Conservation (phyloP, 2,797 vertebrate species). For the Diceros bicornis region DNA sequence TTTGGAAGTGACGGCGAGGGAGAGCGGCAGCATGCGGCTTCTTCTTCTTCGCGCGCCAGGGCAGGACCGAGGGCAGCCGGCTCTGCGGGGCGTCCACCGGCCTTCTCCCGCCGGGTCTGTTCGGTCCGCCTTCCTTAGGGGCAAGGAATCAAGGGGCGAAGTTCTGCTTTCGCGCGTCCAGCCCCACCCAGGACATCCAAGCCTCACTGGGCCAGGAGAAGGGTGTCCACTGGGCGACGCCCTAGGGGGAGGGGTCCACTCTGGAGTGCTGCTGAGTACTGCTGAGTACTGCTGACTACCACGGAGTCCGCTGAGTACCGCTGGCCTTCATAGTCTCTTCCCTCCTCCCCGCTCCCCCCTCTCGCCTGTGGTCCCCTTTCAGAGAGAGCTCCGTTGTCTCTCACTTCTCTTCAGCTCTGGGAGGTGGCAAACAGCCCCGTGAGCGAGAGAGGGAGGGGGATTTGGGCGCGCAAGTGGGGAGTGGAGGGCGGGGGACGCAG, state of each 20-base stretch:
- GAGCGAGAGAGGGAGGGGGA: too few relatives aligned
- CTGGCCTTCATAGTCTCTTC: neutral
- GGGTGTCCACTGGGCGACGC: neutral
- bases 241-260: neutral
- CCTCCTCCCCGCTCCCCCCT: rapidly evolving
- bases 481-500: rapidly evolving
- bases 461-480: neutral
- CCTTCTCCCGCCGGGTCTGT: neutral
- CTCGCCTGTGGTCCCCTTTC: neutral
- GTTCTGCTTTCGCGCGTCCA: neutral
- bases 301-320: too few relatives aligned
- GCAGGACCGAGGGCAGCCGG: neutral
- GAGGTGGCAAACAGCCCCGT: neutral
- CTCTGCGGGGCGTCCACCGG: neutral
- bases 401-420: neutral
- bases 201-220: too few relatives aligned
- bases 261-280: neutral
- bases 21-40: too few relatives aligned
- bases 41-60: neutral
- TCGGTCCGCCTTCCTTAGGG: neutral
- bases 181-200: neutral
- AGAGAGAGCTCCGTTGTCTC: neutral
- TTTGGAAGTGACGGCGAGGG: neutral
- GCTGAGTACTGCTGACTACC: neutral
- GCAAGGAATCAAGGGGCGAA: neutral